These are phyloP conservation scores for Perca flavescens DNA, from an alignment of 2,113 vertebrate genomes.

Conservation along the genomic window DNA sequence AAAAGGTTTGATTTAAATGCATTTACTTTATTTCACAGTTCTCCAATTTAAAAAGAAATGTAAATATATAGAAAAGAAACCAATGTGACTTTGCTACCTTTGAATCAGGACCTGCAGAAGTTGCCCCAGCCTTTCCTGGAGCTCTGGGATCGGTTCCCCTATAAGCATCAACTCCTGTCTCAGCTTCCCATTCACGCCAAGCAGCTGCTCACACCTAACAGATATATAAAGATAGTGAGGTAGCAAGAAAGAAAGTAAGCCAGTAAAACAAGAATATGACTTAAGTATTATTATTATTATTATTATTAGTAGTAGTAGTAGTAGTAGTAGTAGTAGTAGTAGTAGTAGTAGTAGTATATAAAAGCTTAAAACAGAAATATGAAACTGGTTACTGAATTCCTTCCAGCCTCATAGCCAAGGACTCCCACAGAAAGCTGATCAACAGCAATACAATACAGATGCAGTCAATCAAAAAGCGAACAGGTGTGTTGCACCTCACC, in stretches of 20 bases:
- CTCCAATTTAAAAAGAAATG: not conserved
- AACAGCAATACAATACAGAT: not conserved
- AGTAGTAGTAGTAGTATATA: not conserved
- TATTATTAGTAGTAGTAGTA: not conserved
- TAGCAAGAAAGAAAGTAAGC: not conserved
- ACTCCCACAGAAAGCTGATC: not conserved
- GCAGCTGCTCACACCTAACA: slow-evolving; percentile 90
- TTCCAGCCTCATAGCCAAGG: not conserved
- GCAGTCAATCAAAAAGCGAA: not conserved
- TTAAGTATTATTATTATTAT: not conserved
- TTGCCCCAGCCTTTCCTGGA: slow-evolving; percentile 83
- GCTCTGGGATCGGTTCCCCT: slow-evolving; percentile 78
- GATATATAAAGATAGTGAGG: not conserved
- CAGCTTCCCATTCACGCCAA: slow-evolving; percentile 89
- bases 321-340: not conserved
- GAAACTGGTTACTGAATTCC: not conserved
- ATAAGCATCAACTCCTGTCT: slow-evolving; percentile 87
- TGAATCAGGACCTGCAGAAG: slow-evolving; percentile 88
- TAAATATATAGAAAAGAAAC: not conserved
- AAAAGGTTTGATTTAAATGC: not conserved
- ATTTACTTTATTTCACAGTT: not conserved
- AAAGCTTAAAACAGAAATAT: not conserved
- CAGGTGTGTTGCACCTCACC: slow-evolving; percentile 75
- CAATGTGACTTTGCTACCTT: slow-evolving; percentile 82
- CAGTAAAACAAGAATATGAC: too few relatives aligned